Base-by-base conservation (phyloP, 2,888 invertebrate genomes). In the Hyalella azteca region DNA sequence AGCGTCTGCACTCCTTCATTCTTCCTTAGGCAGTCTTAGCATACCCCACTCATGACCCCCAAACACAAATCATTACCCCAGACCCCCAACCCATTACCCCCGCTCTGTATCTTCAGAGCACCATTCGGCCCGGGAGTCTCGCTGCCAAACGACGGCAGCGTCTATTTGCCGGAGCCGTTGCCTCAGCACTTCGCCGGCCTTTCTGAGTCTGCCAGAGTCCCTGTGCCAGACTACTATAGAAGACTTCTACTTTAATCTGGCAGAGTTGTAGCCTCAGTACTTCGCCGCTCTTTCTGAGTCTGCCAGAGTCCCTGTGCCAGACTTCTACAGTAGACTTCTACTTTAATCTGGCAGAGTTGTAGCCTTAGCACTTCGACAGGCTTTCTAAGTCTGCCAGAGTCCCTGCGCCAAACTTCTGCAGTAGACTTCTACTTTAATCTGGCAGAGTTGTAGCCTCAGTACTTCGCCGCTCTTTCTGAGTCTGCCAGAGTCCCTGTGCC, bases 21-120 rank as follows among this genome's bases (percentile, higher is more conserved):
- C 54, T 29, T 13, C 26, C 26, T 22, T 22, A 22, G 22, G 54
- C 26, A 54, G 54, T 22, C 54, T 54, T 54, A 66, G 66, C 36
- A 66, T 36, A 36, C 66, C 66, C 66, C 66, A 66, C 66, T 66
- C 66, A 66, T 66, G 36, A 66, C 66, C 66, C 66, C 66, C 66
- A 66, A 66, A 66, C 32, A 66, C 66, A 36, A 66, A 66, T 39
- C 66, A 66, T 66, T 66, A 66, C 66, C 66, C 66, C 66, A 32
- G 19, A 66, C 19, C 54, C 66, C 66, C 39, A n/a, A 36, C 66
- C 66, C 66, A 66, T 66, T 66, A 66, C 66, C 29, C 39, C 66
- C 66, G 32, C 59, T 66, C 66, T 66, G 36, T 66, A 66, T 66
- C 66, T 66, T 66, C 66, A 66, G 66, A 66, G 66, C 66, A 11